A percentile compares a stretch with the other conserved stretches of the same genome.
Conservation (phyloP, 1,140 invertebrate species). For the Ceratoteleas bidentatus region DNA sequence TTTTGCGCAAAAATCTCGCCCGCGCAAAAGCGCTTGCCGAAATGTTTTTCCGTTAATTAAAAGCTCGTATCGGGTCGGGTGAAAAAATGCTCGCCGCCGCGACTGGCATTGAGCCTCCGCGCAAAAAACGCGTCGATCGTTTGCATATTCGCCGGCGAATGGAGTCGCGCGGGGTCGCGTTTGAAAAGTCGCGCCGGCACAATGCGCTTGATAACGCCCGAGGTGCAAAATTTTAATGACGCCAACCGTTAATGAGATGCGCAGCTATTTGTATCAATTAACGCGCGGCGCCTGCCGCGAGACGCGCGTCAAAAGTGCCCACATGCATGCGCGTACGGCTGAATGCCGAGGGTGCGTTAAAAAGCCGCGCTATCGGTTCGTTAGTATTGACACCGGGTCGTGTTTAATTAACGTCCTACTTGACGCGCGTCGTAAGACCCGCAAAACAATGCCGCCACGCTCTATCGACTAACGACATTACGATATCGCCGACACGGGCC, state of each 20-base stretch:
- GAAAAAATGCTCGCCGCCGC: not conserved
- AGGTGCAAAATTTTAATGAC: conserved; percentile 76
- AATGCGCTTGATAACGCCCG: conserved; percentile 72
- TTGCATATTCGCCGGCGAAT: conserved; percentile 53
- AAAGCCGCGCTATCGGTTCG: no score
- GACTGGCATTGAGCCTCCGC: conserved; percentile 21
- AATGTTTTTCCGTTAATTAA: no score
- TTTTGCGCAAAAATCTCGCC: no score
- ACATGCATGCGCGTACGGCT: no score
- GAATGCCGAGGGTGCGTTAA: no score
- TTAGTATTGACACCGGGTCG: conserved; percentile 24
- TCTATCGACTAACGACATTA: conserved; percentile 41
- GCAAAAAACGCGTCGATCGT: conserved; percentile 53
- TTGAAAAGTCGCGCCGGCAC: conserved; percentile 58
- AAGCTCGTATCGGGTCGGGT: not conserved
- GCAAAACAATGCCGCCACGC: conserved; percentile 42
- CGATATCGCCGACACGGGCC: no score
- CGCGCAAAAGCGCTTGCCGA: no score
- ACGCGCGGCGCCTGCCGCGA: conserved; percentile 9
- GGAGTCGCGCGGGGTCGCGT: conserved; percentile 22
- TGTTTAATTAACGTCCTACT: conserved; percentile 61
- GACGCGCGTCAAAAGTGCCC: no score
- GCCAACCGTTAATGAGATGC: conserved; percentile 75
- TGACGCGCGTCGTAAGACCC: conserved; percentile 51
- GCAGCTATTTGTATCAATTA: conserved; percentile 76